These are phyloP conservation scores for Drosophila mercatorum DNA, from an alignment of 2,888 invertebrate species.

Conservation along the genomic window DNA sequence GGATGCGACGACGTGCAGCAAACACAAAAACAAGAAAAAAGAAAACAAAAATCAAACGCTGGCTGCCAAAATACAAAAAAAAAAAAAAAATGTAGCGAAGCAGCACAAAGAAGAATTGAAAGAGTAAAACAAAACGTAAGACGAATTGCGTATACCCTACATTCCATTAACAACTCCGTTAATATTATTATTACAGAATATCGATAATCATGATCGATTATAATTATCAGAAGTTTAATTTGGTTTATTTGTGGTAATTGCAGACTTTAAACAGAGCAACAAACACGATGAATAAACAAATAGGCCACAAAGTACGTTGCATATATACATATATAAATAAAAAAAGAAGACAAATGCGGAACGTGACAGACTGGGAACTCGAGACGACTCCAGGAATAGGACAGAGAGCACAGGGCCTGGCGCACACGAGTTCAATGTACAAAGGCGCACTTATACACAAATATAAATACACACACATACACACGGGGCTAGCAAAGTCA, in stretches of 20 bases:
- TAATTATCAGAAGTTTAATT: too few relatives aligned
- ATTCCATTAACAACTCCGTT: neutral
- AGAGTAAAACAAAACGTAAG: neutral
- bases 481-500: constrained; percentile 39
- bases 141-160: constrained; percentile 5
- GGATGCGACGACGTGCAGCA: constrained; percentile 12
- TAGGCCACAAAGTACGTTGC: neutral
- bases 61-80: constrained; percentile 24
- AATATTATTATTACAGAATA: neutral
- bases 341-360: constrained; percentile 21
- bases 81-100: neutral
- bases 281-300: constrained; percentile 1
- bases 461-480: constrained; percentile 19
- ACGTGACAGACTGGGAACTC: constrained; percentile 47
- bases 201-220: neutral
- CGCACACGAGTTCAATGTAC: constrained; percentile 66
- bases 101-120: neutral
- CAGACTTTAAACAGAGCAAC: neutral
- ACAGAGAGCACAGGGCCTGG: constrained; percentile 34
- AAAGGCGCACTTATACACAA: constrained; percentile 52
- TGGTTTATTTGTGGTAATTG: neutral
- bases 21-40: constrained; percentile 43
- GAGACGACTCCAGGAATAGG: constrained; percentile 56
- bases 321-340: neutral
- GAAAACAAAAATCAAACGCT: constrained; percentile 49